phyloP scores from a whole-genome alignment of 2,888 invertebrate species.

The Byasa hedistus region DNA sequence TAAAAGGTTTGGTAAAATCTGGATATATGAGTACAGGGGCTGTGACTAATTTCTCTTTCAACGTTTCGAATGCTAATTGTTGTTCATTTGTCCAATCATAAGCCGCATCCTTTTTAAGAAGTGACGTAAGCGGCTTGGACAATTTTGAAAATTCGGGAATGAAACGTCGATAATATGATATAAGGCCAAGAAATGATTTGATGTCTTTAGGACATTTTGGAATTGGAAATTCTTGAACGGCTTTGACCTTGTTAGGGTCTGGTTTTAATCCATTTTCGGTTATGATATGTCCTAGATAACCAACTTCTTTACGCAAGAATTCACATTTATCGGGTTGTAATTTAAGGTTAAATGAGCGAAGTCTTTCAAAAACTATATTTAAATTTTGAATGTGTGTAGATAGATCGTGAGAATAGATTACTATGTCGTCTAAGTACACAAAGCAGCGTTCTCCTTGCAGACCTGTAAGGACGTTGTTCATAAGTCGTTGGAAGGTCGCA shows the following conservation, averaged over 20 bases:
- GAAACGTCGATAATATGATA: constrained; percentile 53
- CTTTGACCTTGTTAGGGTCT: constrained; percentile 32
- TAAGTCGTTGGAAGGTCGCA: constrained; percentile 43
- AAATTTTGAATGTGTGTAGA: constrained; percentile 42
- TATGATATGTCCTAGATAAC: too few relatives aligned
- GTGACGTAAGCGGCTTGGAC: too few relatives aligned
- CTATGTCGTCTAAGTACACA: constrained; percentile 37
- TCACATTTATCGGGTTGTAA: constrained; percentile 49
- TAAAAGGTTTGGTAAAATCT: too few relatives aligned
- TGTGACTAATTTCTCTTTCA: too few relatives aligned
- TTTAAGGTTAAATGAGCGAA: constrained; percentile 39
- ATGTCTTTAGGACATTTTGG: constrained; percentile 33
- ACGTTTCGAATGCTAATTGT: too few relatives aligned
- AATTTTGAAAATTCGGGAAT: constrained; percentile 49
- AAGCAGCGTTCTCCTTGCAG: background rate
- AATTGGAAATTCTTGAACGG: constrained; percentile 28
- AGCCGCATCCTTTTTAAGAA: too few relatives aligned
- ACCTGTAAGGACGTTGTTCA: constrained; percentile 41
- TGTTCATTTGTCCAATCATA: too few relatives aligned
- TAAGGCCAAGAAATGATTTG: constrained; percentile 41
- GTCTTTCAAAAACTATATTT: constrained; percentile 38
- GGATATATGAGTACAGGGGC: too few relatives aligned
- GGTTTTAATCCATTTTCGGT: too few relatives aligned
- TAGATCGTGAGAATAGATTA: constrained; percentile 32
- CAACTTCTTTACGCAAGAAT: constrained; percentile 25